Evolutionary conservation across 2,888 invertebrate genomes (phyloP).

Genomic region (Melipona bicolor): DNA sequence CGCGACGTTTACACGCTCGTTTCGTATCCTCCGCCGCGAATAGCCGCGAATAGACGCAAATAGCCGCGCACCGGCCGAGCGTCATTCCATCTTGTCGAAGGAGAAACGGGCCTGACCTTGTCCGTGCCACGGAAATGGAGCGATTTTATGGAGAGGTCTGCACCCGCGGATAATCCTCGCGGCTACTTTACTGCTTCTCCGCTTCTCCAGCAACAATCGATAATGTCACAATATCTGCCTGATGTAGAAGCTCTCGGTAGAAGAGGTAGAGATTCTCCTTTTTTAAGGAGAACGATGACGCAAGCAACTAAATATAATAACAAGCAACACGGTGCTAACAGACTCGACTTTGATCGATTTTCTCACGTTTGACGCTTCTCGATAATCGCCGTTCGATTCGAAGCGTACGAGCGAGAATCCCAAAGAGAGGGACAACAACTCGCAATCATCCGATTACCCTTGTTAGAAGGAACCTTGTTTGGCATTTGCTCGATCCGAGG

Average conservation of each 20-base stretch:
- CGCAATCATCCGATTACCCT: constrained; percentile 5
- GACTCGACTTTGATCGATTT: too few relatives aligned
- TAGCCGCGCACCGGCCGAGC: constrained; percentile 57
- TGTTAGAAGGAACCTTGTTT: constrained; percentile 14
- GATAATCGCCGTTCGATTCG: too few relatives aligned
- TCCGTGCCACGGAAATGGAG: constrained; percentile 65
- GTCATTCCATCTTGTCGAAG: constrained; percentile 52
- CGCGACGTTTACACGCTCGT: constrained; percentile 73
- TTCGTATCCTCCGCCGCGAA: constrained; percentile 55
- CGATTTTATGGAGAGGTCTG: constrained; percentile 52
- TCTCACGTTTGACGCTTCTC: too few relatives aligned
- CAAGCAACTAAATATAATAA: too few relatives aligned
- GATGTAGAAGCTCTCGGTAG: too few relatives aligned
- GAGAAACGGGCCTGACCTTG: constrained; percentile 65
- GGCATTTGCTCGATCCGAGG: neutral
- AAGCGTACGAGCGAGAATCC: too few relatives aligned
- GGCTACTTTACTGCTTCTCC: constrained; percentile 15
- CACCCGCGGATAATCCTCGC: constrained; percentile 29
- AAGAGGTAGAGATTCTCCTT: too few relatives aligned
- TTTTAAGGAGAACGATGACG: too few relatives aligned
- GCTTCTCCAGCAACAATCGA: neutral
- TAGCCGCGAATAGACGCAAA: constrained; percentile 28
- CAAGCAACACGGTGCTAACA: too few relatives aligned
- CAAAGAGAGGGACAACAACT: neutral
- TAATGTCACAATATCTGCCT: too few relatives aligned